Evolutionary conservation across 2,113 vertebrate species (phyloP).

Genomic region (Campylomormyrus numenius): DNA sequence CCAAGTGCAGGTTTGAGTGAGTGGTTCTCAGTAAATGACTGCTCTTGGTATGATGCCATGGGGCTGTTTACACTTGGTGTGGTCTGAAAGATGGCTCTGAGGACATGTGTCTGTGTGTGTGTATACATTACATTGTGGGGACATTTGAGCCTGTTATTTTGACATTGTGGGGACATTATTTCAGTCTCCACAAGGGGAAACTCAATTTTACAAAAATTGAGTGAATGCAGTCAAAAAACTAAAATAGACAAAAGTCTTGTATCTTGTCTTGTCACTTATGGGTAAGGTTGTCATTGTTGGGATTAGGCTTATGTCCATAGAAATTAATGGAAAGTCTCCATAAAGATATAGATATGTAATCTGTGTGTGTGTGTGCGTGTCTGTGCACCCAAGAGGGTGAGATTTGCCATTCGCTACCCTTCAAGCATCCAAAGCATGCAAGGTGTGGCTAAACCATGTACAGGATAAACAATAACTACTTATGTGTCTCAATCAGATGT

Average conservation of each 20-base stretch:
- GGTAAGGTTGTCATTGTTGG: background rate
- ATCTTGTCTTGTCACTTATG: background rate
- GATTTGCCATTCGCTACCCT: background rate
- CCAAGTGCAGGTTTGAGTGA: background rate
- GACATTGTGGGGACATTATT: background rate
- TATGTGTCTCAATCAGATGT: background rate
- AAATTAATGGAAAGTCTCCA: background rate
- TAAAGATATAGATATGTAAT: background rate
- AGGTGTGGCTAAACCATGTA: background rate
- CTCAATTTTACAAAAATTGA: background rate
- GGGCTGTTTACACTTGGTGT: constrained; percentile 11
- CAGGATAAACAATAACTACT: background rate
- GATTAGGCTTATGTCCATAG: background rate
- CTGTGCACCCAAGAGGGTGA: background rate
- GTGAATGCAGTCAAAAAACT: background rate
- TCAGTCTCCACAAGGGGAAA: background rate
- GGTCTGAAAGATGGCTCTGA: background rate
- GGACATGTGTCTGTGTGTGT: background rate
- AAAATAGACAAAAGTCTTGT: background rate
- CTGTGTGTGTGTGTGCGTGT: constrained; percentile 1
- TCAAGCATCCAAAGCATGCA: background rate
- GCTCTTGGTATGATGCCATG: constrained; percentile 17
- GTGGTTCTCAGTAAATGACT: background rate
- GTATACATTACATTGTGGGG: background rate
- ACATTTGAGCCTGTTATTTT: background rate